Conservation (phyloP, 2,888 invertebrate species). For the Drosophila rubida region DNA sequence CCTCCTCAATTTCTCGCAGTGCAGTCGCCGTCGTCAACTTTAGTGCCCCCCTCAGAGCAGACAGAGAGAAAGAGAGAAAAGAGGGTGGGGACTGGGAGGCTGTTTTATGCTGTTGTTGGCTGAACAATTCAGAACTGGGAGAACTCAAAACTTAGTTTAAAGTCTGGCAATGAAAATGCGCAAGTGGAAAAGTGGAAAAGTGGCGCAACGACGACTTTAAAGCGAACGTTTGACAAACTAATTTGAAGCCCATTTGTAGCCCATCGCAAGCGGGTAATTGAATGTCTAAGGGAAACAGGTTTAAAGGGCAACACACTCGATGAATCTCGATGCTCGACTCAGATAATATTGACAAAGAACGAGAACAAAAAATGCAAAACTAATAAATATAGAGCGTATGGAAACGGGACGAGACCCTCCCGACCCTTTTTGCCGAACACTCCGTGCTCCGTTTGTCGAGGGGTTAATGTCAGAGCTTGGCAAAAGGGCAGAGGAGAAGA, state of each 20-base stretch:
- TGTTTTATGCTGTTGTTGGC: constrained; percentile 47
- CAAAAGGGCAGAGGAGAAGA: constrained; percentile 3
- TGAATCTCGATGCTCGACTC: constrained; percentile 30
- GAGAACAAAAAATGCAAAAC: constrained; percentile 49
- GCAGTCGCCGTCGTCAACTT: constrained; percentile 32
- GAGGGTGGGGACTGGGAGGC: constrained; percentile 7
- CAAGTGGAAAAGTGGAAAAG: constrained; percentile 17
- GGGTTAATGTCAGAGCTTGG: constrained; percentile 45
- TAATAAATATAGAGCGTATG: constrained; percentile 57
- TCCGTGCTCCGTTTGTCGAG: constrained; percentile 5
- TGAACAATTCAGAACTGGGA: constrained; percentile 47
- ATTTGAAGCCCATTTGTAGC: constrained; percentile 48
- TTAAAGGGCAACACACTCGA: constrained; percentile 44
- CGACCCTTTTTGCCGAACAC: constrained; percentile 25
- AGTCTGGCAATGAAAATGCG: constrained; percentile 25
- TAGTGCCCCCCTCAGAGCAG: not conserved
- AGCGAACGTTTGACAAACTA: constrained; percentile 61
- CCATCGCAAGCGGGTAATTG: constrained; percentile 40
- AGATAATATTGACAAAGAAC: constrained; percentile 53
- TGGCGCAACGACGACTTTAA: constrained; percentile 16
- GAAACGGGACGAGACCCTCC: constrained; percentile 32
- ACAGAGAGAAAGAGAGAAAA: constrained; percentile 1
- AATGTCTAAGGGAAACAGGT: constrained; percentile 51
- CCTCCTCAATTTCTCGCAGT: constrained; percentile 47
- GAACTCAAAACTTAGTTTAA: constrained; percentile 12